Conservation (phyloP, 2,113 vertebrate genomes). For the Pygoscelis antarcticus region DNA sequence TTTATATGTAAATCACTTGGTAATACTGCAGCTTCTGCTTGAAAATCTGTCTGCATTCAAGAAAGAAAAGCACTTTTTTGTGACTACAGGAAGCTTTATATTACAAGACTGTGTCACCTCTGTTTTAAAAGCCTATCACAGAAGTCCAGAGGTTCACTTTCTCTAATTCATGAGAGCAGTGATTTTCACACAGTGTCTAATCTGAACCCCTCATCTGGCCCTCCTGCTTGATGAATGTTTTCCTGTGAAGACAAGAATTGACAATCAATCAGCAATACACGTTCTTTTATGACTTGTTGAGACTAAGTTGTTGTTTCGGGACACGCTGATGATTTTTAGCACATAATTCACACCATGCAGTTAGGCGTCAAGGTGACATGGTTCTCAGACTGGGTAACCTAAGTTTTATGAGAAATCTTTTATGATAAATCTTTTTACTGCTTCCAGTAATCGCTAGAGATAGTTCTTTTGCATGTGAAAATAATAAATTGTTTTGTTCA, state of each 20-base stretch:
- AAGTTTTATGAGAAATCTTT: neutral
- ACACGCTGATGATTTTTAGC: neutral
- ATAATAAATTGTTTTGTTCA: neutral
- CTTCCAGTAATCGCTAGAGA: neutral
- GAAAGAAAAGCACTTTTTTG: neutral
- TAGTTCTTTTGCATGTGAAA: neutral
- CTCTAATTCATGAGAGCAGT: neutral
- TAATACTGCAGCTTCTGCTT: conserved; percentile 52
- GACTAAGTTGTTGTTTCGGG: neutral
- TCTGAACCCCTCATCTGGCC: neutral
- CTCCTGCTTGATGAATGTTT: conserved; percentile 18
- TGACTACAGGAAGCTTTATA: neutral
- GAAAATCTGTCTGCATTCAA: conserved; percentile 48
- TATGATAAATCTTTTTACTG: neutral
- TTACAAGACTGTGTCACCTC: neutral
- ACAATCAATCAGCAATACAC: neutral
- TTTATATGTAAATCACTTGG: conserved; percentile 67
- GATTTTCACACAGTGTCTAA: neutral
- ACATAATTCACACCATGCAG: neutral
- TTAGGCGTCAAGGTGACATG: neutral
- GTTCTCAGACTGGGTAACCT: neutral
- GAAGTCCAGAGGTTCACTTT: neutral
- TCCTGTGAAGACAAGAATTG: neutral
- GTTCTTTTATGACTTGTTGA: neutral
- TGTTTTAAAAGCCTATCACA: neutral